These are phyloP conservation scores for Rhagologus leucostigma DNA, from an alignment of 2,113 vertebrate genomes.

Conservation along the genomic window DNA sequence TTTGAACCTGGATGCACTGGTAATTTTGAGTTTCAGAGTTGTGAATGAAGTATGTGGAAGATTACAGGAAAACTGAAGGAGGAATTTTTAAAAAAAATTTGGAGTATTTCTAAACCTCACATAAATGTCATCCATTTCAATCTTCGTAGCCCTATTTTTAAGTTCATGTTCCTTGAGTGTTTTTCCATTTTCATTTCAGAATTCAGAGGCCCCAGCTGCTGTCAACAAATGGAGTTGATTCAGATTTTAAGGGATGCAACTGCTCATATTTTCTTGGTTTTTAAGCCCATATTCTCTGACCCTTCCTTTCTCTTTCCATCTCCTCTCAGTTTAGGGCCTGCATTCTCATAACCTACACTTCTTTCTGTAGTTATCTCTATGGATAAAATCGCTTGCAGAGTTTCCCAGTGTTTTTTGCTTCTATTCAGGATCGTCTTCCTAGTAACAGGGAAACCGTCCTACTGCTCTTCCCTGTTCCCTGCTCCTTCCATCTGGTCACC, in stretches of 20 bases:
- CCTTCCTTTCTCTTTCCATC: not conserved
- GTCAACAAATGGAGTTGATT: not conserved
- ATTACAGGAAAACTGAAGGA: not conserved
- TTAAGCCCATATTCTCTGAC: not conserved
- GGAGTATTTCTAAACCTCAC: not conserved
- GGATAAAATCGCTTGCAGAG: not conserved
- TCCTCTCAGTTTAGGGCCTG: not conserved
- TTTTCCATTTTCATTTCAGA: not conserved
- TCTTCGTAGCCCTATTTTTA: not conserved
- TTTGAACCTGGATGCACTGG: not conserved
- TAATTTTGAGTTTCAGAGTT: not conserved
- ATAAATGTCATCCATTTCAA: not conserved
- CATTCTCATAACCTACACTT: not conserved
- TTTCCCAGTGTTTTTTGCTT: not conserved
- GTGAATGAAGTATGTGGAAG: not conserved
- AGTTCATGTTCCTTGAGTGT: not conserved
- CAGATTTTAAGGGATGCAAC: not conserved
- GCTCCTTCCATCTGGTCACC: constrained; percentile 38
- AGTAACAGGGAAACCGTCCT: not conserved
- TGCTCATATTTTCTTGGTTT: not conserved
- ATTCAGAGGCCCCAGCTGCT: not conserved
- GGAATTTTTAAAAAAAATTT: not conserved
- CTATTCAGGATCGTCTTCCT: not conserved
- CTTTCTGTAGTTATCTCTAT: not conserved
- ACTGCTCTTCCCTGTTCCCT: not conserved